Evolutionary conservation across 2,888 invertebrate genomes (phyloP).

Genomic region (Heliothis peltigera): DNA sequence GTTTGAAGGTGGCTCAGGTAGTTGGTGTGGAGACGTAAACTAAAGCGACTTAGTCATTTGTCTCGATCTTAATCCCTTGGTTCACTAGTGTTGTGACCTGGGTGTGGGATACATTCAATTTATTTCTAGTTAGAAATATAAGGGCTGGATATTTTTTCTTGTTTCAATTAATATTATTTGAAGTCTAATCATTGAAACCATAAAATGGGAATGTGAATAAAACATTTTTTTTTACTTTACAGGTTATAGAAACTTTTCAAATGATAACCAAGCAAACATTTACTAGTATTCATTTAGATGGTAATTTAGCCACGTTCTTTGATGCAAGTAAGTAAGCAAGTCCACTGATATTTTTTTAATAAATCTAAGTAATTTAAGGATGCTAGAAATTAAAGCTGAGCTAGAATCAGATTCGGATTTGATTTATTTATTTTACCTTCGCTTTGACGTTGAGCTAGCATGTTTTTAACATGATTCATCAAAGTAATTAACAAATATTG

Average conservation of each 20-base stretch:
- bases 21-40: conserved; percentile 14
- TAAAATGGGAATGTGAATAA: too few relatives aligned
- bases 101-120: not conserved
- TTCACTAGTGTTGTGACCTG: not conserved
- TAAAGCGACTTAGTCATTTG: conserved; percentile 21
- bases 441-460: not conserved
- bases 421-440: not conserved
- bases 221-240: too few relatives aligned
- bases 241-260: not conserved
- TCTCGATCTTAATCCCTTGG: not conserved
- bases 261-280: conserved; percentile 4
- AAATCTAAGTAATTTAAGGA: conserved; percentile 14
- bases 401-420: not conserved
- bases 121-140: not conserved
- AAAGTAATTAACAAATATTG: too few relatives aligned
- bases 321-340: not conserved
- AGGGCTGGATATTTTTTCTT: too few relatives aligned
- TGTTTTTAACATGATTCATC: too few relatives aligned
- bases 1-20: conserved; percentile 26
- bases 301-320: conserved; percentile 14
- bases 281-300: conserved; percentile 12
- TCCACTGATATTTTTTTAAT: conserved; percentile 28
- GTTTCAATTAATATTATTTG: too few relatives aligned
- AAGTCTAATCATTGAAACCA: too few relatives aligned
- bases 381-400: not conserved